Percentiles rank a stretch among this genome's conserved stretches.
phyloP scores from a whole-genome alignment of 2,113 vertebrate species.

The Eulacestoma nigropectus region DNA sequence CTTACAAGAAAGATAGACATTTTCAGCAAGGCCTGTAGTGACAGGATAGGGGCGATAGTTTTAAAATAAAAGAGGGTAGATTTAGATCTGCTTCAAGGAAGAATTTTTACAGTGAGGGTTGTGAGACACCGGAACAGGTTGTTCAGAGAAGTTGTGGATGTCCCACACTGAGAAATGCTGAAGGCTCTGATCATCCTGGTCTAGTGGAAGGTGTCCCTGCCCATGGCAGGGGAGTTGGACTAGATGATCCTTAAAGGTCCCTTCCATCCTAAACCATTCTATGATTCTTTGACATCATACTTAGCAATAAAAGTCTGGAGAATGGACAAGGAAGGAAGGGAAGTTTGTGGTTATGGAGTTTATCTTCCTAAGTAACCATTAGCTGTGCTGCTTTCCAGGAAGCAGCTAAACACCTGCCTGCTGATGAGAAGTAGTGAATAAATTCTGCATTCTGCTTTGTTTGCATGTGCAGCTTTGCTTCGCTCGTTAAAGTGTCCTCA shows the following conservation, averaged over 20 bases:
- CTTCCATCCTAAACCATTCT: background rate
- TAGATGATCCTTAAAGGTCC: rapidly evolving
- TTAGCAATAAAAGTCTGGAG: background rate
- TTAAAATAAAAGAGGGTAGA: background rate
- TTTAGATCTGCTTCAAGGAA: background rate
- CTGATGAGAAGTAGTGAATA: background rate
- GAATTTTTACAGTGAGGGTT: background rate
- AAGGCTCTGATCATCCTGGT: background rate
- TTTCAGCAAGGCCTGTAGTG: background rate
- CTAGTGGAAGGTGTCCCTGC: background rate
- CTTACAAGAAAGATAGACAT: background rate
- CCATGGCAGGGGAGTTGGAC: background rate
- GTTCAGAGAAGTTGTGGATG: background rate
- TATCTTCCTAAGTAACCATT: background rate
- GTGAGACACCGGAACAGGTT: background rate
- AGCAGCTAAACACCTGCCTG: background rate
- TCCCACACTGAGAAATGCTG: background rate
- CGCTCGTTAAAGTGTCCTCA: background rate
- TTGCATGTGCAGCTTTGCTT: background rate
- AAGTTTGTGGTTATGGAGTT: background rate
- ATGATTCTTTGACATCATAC: background rate
- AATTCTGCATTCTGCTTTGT: background rate
- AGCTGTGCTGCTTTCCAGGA: background rate
- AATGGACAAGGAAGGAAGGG: background rate
- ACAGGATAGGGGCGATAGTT: background rate